Evolutionary conservation across 2,888 invertebrate genomes (phyloP).

Genomic region (Tetranychus piercei): DNA sequence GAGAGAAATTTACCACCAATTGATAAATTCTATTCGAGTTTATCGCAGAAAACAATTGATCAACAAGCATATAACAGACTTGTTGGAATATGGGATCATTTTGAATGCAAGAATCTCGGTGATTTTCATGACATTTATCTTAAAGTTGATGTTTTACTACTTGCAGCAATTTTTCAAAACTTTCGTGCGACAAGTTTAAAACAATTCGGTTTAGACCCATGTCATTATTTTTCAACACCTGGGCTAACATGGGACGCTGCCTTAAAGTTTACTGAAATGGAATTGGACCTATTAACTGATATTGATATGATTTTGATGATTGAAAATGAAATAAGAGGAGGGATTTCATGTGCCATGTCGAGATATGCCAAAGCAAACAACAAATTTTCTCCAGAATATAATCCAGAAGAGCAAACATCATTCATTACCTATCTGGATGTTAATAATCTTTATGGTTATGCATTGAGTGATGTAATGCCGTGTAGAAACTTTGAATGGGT

Average conservation of each 20-base stretch:
- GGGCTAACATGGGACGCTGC: neutral
- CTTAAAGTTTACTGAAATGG: neutral
- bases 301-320: conserved; percentile 4
- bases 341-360: neutral
- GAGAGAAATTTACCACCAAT: neutral
- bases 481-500: conserved; percentile 18
- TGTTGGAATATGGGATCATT: neutral
- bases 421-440: conserved; percentile 27
- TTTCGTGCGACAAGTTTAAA: neutral
- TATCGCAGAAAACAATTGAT: neutral
- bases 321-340: neutral
- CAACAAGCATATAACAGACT: neutral
- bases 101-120: neutral
- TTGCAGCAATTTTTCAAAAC: neutral
- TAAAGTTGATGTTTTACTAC: neutral
- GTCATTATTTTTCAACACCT: neutral
- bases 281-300: neutral
- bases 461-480: conserved; percentile 19
- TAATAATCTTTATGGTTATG: conserved; percentile 31
- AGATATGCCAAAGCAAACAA: neutral
- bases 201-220: neutral
- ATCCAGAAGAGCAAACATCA: too few relatives aligned
- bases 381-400: too few relatives aligned
- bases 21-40: neutral
- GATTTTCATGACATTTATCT: conserved; percentile 3